phyloP scores from a whole-genome alignment of 2,888 invertebrate genomes.

The Thymelicus acteon region DNA sequence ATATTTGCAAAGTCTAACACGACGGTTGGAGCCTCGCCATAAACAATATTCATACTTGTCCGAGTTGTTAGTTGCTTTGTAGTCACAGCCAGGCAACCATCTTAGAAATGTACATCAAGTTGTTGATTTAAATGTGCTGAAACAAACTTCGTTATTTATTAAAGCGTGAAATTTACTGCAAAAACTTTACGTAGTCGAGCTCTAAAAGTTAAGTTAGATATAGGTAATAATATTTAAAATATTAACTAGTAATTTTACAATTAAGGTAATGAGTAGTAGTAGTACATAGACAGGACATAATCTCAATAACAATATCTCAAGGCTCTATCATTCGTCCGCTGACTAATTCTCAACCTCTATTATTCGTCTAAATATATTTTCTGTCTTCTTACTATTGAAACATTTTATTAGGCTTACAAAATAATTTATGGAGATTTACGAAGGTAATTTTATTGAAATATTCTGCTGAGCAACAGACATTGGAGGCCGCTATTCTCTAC shows the following conservation, averaged over 20 bases:
- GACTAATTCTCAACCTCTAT: not conserved
- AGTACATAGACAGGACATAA: not conserved
- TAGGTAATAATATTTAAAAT: not conserved
- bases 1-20: not conserved
- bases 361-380: not conserved
- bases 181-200: not conserved
- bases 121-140: constrained; percentile 17
- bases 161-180: not conserved
- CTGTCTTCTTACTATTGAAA: too few relatives aligned
- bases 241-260: too few relatives aligned
- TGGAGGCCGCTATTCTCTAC: too few relatives aligned
- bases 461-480: too few relatives aligned
- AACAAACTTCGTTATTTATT: constrained; percentile 26
- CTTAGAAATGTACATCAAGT: constrained; percentile 29
- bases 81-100: constrained; percentile 27
- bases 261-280: too few relatives aligned
- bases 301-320: too few relatives aligned
- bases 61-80: constrained; percentile 28
- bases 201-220: not conserved
- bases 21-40: not conserved
- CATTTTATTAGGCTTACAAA: too few relatives aligned
- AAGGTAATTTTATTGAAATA: too few relatives aligned
- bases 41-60: constrained; percentile 24
- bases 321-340: not conserved
- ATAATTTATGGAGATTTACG: too few relatives aligned